These are phyloP conservation scores for Andrena praecox DNA, from an alignment of 2,888 invertebrate genomes.

Conservation along the genomic window DNA sequence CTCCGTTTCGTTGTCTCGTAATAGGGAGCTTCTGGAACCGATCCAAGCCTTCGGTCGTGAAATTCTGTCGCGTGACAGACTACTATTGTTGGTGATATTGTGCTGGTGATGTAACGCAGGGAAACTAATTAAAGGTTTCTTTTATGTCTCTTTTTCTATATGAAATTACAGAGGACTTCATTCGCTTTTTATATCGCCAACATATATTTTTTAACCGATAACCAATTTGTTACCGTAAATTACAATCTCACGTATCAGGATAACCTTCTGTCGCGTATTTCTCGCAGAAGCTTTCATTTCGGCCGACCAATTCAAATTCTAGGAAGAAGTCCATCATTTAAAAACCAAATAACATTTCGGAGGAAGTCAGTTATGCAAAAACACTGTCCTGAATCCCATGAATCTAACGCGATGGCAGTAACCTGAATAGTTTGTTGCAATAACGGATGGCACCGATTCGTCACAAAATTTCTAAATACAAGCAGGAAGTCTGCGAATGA, in stretches of 20 bases:
- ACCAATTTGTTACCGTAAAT: background rate
- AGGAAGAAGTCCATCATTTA: background rate
- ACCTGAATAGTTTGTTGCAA: background rate
- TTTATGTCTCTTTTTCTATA: background rate
- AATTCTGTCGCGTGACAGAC: slow-evolving; percentile 28
- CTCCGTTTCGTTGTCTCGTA: slow-evolving; percentile 2
- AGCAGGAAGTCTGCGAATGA: background rate
- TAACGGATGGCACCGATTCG: background rate
- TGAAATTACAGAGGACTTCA: background rate
- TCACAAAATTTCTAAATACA: slow-evolving; percentile 7
- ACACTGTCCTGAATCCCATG: no score
- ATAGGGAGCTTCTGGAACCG: slow-evolving; percentile 21
- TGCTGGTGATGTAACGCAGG: background rate
- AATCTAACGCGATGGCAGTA: slow-evolving; percentile 1
- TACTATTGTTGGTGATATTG: slow-evolving; percentile 7
- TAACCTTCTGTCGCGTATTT: no score
- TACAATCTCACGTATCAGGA: background rate
- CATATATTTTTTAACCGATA: background rate
- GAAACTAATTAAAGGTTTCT: slow-evolving; percentile 11
- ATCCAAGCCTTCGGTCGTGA: slow-evolving; percentile 29
- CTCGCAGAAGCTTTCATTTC: no score
- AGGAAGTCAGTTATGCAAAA: background rate
- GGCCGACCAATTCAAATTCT: background rate
- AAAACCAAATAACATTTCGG: background rate
- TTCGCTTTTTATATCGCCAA: background rate